Evolutionary conservation across 2,113 vertebrate genomes (phyloP), one percentile per base, ranked within the genome.

Genomic region (Crotophaga sulcirostris): DNA sequence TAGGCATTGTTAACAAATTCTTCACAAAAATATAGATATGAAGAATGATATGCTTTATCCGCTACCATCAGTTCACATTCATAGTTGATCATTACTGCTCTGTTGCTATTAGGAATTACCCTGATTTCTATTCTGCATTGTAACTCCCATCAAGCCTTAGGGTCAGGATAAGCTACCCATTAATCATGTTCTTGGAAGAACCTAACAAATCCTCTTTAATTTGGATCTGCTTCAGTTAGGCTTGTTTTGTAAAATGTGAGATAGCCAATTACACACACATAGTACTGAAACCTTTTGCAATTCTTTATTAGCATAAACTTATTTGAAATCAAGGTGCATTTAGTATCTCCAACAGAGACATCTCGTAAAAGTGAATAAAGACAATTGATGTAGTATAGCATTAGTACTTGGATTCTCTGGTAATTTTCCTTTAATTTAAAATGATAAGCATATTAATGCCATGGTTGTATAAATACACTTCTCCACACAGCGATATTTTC

Each of bases 191-290:
- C 49, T 87, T 80, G 91, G 42, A 67, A 86, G 59, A 91, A 85
- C 23, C 28, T 87, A 84, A 90, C 21, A 93, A 88, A 94, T 78
- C 52, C 70, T 87, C 23, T 80, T 85, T 90, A 89, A 87, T 96
- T 96, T 93, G 49, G 23, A 70, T 89, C 67, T 63, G 15, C 38
- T 94, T 92, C 82, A 73, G 36, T 87, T 82, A 70, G 31, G 59
- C 40, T 75, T 95, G 62, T 79, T 95, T 94, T 87, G 38, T 67
- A 73, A 92, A 95, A 84, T 63, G 52, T 64, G 40, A 54, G 23
- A 40, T 14, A 81, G 58, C 19, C 18, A 74, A 74, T 80, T 92
- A 81, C 21, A 77, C 24, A 72, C 34, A 18, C 12, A 9, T 59
- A 83, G 83, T 51, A 8, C 24, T 69, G 54, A 64, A 83, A 79